Percentiles rank a stretch among this genome's conserved stretches.
These are phyloP conservation scores for Hirundichthys speculiger DNA, from an alignment of 2,113 vertebrate species.

Conservation along the genomic window DNA sequence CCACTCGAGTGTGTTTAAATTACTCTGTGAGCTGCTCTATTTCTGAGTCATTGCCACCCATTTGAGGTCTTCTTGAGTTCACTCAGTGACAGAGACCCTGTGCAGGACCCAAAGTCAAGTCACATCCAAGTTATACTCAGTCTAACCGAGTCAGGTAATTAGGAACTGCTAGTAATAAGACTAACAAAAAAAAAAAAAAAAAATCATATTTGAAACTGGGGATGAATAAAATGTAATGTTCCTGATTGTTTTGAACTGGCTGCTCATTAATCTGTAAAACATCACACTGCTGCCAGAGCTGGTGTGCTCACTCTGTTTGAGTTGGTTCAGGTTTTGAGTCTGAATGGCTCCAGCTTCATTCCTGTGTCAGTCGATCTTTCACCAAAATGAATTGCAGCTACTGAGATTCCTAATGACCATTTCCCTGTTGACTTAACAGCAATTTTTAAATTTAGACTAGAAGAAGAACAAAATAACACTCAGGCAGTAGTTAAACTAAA, in stretches of 20 bases:
- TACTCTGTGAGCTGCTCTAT: background rate
- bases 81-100: background rate
- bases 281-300: background rate
- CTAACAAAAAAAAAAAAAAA: no score
- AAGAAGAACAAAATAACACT: background rate
- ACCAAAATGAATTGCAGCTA: constrained; percentile 2
- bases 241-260: constrained; percentile 2
- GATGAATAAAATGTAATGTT: background rate
- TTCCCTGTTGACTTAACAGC: background rate
- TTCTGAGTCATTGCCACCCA: background rate
- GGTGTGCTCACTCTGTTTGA: constrained; percentile 5
- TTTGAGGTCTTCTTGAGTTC: background rate
- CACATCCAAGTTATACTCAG: background rate
- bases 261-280: constrained; percentile 7
- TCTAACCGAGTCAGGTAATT: background rate
- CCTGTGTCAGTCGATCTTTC: background rate
- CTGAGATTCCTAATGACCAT: constrained; percentile 2
- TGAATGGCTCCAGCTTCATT: background rate
- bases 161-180: background rate
- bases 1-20: constrained; percentile 1
- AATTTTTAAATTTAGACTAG: background rate
- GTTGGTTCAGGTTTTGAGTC: constrained; percentile 9
- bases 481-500: background rate
- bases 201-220: background rate
- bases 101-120: background rate